Base-by-base conservation (phyloP, 1,140 invertebrate genomes). In the Meloidogyne chitwoodi region DNA sequence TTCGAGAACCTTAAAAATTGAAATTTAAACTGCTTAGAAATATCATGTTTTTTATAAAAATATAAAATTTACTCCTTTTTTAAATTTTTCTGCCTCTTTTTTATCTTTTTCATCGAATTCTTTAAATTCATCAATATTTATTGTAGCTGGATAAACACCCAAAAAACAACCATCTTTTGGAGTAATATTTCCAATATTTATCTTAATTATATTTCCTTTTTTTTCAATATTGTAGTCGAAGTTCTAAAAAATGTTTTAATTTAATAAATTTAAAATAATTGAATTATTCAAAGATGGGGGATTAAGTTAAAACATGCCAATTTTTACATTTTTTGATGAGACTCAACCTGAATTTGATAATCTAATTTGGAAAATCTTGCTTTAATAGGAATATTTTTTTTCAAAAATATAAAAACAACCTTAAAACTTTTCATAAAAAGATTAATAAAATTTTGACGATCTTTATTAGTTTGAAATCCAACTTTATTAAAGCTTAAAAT, bases 61-160 rank as follows among this genome's bases (percentile, higher is more conserved):
- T 63, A 61, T 61, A 4, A 19, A 19, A 48, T 19, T 48, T 19
- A 84, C 85, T 65, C 74, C 41, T 56, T 84, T 71, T 1, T 85
- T 74, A 61, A 86, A 84, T 26, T 87, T 81, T 31, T 80, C 29
- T 26, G 76, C 77, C 14, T 80, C 48, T 68, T 83, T 87, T 48
- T 80, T 78, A 1, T 80, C 77, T 11, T 76, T 65, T 38, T 79
- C 41, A 22, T 81, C 86, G 38, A 87, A 73, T 56, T 81, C 80
- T 22, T 87, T 61, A 70, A 86, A 86, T 61, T 86, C 86, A 26
- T 86, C 83, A 68, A 87, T 87, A 64, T 86, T 86, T 56, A 86
- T 86, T 38, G 68, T 79, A 6, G 87, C 85, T 11, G 85, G 85
- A 65, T 87, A 86, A 12, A 86, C 85, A 14, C 85, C 85, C 16